phyloP scores from a whole-genome alignment of 2,888 invertebrate species.

The Rhingia rostrata region DNA sequence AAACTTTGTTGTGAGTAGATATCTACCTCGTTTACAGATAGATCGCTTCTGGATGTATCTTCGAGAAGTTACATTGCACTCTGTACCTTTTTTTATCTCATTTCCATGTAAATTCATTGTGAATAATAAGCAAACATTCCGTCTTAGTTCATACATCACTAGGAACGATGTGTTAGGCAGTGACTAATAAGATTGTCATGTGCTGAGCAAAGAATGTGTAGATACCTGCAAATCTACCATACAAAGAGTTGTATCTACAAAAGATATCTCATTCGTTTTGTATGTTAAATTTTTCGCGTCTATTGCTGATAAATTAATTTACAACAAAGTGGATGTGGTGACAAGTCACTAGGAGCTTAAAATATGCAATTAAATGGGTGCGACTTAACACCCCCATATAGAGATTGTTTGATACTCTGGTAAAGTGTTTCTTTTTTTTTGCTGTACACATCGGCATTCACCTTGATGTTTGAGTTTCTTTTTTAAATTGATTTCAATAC shows the following conservation, averaged over 20 bases:
- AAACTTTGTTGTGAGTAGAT: not conserved
- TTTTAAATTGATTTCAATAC: constrained; percentile 11
- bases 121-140: constrained; percentile 34
- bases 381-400: constrained; percentile 45
- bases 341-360: constrained; percentile 32
- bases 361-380: constrained; percentile 45
- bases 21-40: no score
- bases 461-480: constrained; percentile 56
- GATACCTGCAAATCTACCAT: not conserved
- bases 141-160: constrained; percentile 7
- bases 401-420: constrained; percentile 1
- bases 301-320: constrained; percentile 36
- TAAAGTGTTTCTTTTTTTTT: not conserved
- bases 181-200: constrained; percentile 57
- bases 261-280: constrained; percentile 39
- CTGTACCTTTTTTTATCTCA: constrained; percentile 23
- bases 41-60: not conserved
- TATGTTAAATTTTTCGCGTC: constrained; percentile 39
- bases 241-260: constrained; percentile 38
- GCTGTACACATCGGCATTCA: constrained; percentile 55
- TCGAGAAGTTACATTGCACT: constrained; percentile 15
- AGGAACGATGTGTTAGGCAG: constrained; percentile 37
- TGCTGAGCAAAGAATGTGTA: constrained; percentile 17
- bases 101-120: constrained; percentile 33
- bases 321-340: constrained; percentile 19